Percentiles rank a stretch among this genome's conserved stretches.
phyloP scores from a whole-genome alignment of 2,888 invertebrate genomes.

The Drosophila antonietae region DNA sequence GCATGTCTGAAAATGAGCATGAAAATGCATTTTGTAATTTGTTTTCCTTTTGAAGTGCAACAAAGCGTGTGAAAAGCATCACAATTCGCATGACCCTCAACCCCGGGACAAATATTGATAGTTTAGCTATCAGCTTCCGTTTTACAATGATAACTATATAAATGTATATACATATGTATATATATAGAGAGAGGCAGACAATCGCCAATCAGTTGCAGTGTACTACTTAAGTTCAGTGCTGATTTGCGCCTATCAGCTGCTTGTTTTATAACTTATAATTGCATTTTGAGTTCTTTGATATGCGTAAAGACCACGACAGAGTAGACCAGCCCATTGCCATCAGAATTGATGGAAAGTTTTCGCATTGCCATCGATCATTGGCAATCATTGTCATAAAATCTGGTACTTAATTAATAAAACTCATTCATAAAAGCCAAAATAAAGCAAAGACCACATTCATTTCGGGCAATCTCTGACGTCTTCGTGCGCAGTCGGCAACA shows the following conservation, averaged over 20 bases:
- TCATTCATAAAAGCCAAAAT: slow-evolving; percentile 48
- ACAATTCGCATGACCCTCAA: slow-evolving; percentile 14
- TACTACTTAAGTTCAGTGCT: slow-evolving; percentile 31
- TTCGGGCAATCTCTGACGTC: slow-evolving; percentile 8
- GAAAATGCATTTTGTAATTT: neutral
- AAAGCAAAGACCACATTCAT: slow-evolving; percentile 25
- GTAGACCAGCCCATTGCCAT: slow-evolving; percentile 21
- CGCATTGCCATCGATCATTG: slow-evolving; percentile 59
- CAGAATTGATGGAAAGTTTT: slow-evolving; percentile 56
- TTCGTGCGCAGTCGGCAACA: neutral
- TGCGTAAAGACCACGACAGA: slow-evolving; percentile 13
- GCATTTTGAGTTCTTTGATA: slow-evolving; percentile 32
- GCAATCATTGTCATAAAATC: slow-evolving; percentile 37
- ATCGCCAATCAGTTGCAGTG: slow-evolving; percentile 45
- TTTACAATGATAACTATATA: slow-evolving; percentile 14
- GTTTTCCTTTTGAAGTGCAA: slow-evolving; percentile 4
- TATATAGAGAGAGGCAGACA: neutral
- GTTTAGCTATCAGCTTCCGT: slow-evolving; percentile 40
- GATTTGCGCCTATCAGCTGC: slow-evolving; percentile 40
- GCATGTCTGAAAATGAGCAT: neutral
- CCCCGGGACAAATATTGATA: neutral
- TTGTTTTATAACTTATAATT: slow-evolving; percentile 52
- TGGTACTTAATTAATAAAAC: slow-evolving; percentile 24
- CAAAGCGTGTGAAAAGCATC: slow-evolving; percentile 41
- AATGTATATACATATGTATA: neutral